A percentile compares a stretch with the other conserved stretches of the same genome.
Conservation (phyloP, 2,888 invertebrate species). For the Ametastegia equiseti region DNA sequence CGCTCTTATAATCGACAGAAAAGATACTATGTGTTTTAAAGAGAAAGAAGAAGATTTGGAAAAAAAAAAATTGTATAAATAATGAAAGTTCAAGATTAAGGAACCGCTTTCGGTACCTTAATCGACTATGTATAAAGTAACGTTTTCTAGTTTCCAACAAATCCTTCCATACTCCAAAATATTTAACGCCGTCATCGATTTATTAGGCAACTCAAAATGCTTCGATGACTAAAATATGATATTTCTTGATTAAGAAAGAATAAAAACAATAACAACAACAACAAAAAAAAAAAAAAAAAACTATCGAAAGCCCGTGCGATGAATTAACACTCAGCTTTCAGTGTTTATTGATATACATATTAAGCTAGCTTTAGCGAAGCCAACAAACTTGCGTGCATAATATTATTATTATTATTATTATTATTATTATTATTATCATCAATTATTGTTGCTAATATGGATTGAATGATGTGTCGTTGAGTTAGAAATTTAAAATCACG, state of each 20-base stretch:
- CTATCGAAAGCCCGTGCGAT: no score
- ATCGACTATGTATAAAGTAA: not conserved
- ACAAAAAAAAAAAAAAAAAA: no score
- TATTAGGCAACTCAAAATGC: constrained; percentile 11
- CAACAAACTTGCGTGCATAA: constrained; percentile 22
- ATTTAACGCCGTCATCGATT: constrained; percentile 15
- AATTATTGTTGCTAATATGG: not conserved
- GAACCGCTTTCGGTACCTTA: no score
- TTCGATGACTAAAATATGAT: not conserved
- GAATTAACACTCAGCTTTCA: not conserved
- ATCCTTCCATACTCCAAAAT: constrained; percentile 2
- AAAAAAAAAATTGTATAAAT: not conserved
- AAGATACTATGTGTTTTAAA: not conserved
- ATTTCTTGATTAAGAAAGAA: no score
- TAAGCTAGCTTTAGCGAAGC: constrained; percentile 5
- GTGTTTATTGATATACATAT: not conserved
- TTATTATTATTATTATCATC: not conserved
- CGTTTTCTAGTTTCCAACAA: not conserved
- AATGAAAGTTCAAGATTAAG: not conserved
- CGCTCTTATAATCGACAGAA: not conserved
- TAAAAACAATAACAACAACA: no score
- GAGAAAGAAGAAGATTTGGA: not conserved
- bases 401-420: not conserved
- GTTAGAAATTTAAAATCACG: not conserved
- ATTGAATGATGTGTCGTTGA: not conserved